Base-by-base conservation (phyloP, 1,140 invertebrate species). In the Drosophila lini region DNA sequence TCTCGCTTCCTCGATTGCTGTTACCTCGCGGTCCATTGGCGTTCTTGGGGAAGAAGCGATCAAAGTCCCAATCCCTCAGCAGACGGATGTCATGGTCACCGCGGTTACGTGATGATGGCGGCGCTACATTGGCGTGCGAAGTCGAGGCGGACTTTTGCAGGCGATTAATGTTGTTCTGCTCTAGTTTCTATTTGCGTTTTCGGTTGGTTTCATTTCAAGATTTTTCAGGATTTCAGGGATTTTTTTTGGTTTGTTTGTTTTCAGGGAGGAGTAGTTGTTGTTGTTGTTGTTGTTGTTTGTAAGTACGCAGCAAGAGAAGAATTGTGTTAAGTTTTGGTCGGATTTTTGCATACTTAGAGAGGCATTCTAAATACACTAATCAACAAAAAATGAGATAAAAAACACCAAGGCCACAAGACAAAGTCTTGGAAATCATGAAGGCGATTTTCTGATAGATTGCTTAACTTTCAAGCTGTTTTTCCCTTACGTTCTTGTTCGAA, bases 61-160 rank as follows among this genome's bases (percentile, higher is more conserved):
- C 95, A 93, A 97, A 95, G 92, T 97, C 96, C 96, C 96, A 97
- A 73, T 97, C 96, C 92, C 96, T 96, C 50, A 97, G 93, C 34
- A 97, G 93, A 11, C 69, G 83, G 8, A 53, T 56, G 19, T 81
- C 85, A 34, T 78, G 61, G 28, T 45, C 77, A 3, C 40, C 57
- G 61, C 63, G 69, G 4, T 5, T 3, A 31, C 41, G 69, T 19
- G 71, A 73, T 22, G 50, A 71, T 10, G 34, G 52, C 32, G 67
- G 80, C n/a, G 77, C 61, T 42, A 53, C 62, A 47, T 47, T 76
- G 34, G 90, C 90, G 53, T 89, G 85, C 56, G 91, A 93, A 57
- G 89, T 89, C 47, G 89, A 90, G 47, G 91, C 85, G n/a, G 86
- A 91, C 78, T 91, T 91, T 92, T 91, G 91, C 74, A 91, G 86